These are phyloP conservation scores for Acrossocheilus fasciatus DNA, from an alignment of 2,797 vertebrate species.

Conservation along the genomic window DNA sequence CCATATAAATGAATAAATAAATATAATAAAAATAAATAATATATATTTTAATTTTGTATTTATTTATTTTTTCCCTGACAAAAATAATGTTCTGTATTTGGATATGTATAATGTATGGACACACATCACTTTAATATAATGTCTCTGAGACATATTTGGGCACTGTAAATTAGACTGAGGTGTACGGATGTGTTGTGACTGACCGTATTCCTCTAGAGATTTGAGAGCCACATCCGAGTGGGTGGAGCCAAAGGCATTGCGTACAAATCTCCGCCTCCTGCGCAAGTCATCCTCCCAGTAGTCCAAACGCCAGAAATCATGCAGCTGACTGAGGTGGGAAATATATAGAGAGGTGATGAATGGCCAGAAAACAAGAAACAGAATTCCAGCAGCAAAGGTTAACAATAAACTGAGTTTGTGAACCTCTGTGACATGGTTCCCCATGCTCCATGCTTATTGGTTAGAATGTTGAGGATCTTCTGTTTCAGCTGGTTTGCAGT, in stretches of 20 bases:
- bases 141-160: neutral
- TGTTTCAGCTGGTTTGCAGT: slow-evolving; percentile 98
- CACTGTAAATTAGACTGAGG: neutral
- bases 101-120: neutral
- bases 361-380: neutral
- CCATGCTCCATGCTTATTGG: slow-evolving; percentile 99
- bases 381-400: neutral
- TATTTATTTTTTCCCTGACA: too few relatives aligned
- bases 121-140: neutral
- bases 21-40: too few relatives aligned
- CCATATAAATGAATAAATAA: too few relatives aligned
- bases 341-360: slow-evolving; percentile 48
- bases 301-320: slow-evolving; percentile 99
- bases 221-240: slow-evolving; percentile 91
- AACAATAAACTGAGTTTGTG: slow-evolving; percentile 46
- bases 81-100: neutral
- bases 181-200: slow-evolving; percentile 65
- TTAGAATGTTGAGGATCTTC: slow-evolving; percentile 99
- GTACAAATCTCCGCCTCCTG: slow-evolving; percentile 93
- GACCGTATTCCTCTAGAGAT: slow-evolving; percentile 92
- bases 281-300: slow-evolving; percentile 99
- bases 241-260: slow-evolving; percentile 96
- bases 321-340: slow-evolving; percentile 83
- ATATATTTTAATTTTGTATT: too few relatives aligned
- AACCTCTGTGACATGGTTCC: slow-evolving; percentile 97